Conservation (phyloP, 1,140 invertebrate species). For the Nymphalis io region DNA sequence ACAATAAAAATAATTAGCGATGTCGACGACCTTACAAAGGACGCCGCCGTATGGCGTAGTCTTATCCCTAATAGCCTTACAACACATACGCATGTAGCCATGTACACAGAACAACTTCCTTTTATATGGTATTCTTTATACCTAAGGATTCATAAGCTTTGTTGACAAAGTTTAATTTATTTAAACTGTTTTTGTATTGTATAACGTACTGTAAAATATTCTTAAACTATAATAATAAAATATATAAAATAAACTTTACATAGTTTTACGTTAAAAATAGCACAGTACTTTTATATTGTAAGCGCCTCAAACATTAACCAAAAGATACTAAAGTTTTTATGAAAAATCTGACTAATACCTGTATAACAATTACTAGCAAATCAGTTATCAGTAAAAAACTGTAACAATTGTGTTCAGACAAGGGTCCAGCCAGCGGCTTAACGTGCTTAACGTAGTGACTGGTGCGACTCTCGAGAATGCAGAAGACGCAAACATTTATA, state of each 20-base stretch:
- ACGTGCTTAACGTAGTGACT: no score
- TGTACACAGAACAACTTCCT: background rate
- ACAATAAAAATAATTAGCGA: conserved; percentile 29
- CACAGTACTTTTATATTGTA: background rate
- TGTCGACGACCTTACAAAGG: conserved; percentile 30
- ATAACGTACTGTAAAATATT: background rate
- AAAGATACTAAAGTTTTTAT: background rate
- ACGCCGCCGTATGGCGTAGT: conserved; percentile 17
- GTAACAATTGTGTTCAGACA: no score
- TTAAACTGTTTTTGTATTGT: background rate
- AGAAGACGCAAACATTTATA: no score
- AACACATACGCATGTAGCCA: conserved; percentile 1
- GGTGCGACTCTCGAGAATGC: no score
- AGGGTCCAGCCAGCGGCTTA: no score
- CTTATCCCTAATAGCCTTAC: conserved; percentile 20
- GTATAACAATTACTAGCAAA: no score
- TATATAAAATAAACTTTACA: no score
- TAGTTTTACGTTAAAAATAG: background rate
- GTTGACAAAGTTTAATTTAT: conserved; percentile 4
- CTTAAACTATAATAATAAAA: no score
- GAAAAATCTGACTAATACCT: background rate
- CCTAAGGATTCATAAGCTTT: background rate
- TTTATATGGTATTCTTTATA: conserved; percentile 1
- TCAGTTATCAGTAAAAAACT: no score
- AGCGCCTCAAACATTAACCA: background rate